Percentiles rank a stretch among this genome's conserved stretches.
These are phyloP conservation scores for Ypsolopha scabrella DNA, from an alignment of 2,888 invertebrate species.

Conservation along the genomic window DNA sequence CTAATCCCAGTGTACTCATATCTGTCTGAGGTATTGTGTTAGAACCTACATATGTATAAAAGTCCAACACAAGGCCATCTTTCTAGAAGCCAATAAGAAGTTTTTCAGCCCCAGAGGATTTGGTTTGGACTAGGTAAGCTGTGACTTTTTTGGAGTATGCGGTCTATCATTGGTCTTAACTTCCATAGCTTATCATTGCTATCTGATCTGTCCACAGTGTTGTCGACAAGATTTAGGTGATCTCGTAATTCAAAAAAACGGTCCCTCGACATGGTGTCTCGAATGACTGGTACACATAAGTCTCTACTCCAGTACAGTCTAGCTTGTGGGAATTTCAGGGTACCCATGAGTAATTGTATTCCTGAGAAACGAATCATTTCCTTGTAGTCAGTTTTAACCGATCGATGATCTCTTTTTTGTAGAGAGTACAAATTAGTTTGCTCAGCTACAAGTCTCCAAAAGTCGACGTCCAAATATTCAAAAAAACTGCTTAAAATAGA, in stretches of 20 bases:
- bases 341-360: conserved; percentile 9
- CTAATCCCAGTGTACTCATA: background rate
- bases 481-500: conserved; percentile 9
- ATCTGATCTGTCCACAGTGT: conserved; percentile 1
- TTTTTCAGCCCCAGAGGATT: conserved; percentile 1
- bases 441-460: conserved; percentile 11
- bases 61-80: conserved; percentile 19
- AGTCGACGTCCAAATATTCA: conserved; percentile 11
- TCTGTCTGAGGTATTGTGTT: background rate
- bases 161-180: background rate
- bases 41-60: background rate
- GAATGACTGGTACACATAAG: no score
- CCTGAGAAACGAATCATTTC: conserved; percentile 5
- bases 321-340: conserved; percentile 8
- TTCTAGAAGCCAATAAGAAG: conserved; percentile 16
- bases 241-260: conserved; percentile 6
- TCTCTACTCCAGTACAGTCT: conserved; percentile 9
- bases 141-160: background rate
- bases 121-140: background rate
- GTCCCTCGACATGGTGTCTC: conserved; percentile 7
- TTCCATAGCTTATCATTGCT: background rate
- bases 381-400: conserved; percentile 8
- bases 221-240: conserved; percentile 1
- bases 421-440: conserved; percentile 12
- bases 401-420: conserved; percentile 9